Conservation (phyloP, 2,113 vertebrate species). For the Muscicapa adusta region DNA sequence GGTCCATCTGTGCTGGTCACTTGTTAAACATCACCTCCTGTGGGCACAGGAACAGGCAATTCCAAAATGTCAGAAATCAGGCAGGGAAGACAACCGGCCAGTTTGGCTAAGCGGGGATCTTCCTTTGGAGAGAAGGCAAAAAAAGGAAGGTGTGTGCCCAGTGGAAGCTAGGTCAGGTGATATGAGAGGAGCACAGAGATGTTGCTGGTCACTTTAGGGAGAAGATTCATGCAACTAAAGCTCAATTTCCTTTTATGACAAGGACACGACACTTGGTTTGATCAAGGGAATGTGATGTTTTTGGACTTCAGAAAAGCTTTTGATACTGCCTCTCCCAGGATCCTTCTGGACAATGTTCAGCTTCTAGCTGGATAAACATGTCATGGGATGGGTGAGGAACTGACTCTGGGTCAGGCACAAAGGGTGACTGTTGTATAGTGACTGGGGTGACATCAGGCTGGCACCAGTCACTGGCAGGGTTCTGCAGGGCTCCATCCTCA, state of each 20-base stretch:
- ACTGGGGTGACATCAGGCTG: not conserved
- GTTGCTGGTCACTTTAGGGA: not conserved
- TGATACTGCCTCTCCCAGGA: not conserved
- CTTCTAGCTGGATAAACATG: not conserved
- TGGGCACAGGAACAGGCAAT: not conserved
- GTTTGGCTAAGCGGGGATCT: not conserved
- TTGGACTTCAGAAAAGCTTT: not conserved
- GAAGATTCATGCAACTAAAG: not conserved
- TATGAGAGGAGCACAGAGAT: not conserved
- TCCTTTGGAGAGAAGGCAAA: not conserved
- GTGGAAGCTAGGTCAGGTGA: not conserved
- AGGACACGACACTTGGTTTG: not conserved
- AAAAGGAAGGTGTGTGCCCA: not conserved
- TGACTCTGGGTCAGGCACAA: not conserved
- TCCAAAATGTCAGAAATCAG: not conserved
- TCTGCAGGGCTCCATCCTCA: not conserved
- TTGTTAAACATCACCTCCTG: not conserved
- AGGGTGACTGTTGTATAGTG: not conserved
- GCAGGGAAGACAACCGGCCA: not conserved
- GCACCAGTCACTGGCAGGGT: not conserved
- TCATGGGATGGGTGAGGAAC: not conserved
- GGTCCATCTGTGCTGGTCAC: not conserved
- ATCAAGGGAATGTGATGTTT: not conserved
- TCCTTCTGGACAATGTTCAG: not conserved
- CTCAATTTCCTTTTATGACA: not conserved